A percentile compares a stretch with the other conserved stretches of the same genome.
Evolutionary conservation across 2,797 vertebrate genomes (phyloP).

Genomic region (Prionace glauca): DNA sequence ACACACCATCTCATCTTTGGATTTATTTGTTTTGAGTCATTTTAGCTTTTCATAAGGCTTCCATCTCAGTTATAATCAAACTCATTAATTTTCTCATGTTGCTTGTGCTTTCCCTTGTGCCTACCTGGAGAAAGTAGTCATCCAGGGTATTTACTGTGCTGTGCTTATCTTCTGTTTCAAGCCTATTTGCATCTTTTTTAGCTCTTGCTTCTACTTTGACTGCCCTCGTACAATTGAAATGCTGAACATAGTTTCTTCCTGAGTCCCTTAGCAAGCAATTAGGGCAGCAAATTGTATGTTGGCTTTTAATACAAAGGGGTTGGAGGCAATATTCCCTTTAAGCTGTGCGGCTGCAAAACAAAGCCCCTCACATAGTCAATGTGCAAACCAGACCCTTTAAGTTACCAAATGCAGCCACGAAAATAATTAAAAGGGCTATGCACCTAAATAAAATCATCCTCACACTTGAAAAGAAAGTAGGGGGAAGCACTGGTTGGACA

Average conservation of each 20-base stretch:
- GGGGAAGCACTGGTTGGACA: background rate
- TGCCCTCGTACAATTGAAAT: background rate
- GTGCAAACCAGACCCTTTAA: no score
- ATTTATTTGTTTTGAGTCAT: slow-evolving; percentile 1
- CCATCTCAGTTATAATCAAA: background rate
- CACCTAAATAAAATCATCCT: no score
- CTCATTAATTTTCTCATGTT: background rate
- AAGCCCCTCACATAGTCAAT: no score
- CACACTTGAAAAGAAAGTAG: no score
- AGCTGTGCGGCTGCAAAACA: no score
- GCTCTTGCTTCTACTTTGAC: background rate
- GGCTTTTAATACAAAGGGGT: background rate
- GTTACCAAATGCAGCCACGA: no score
- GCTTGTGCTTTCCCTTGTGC: background rate
- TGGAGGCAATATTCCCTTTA: background rate
- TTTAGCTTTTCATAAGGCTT: background rate
- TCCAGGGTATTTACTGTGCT: background rate
- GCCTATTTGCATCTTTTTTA: background rate
- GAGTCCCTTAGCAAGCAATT: background rate
- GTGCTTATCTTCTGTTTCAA: background rate
- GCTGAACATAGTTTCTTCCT: background rate
- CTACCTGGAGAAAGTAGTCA: background rate
- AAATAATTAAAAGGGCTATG: no score
- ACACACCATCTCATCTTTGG: background rate
- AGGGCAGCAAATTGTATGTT: background rate